These are phyloP conservation scores for Syritta pipiens DNA, from an alignment of 2,888 invertebrate species.

Conservation along the genomic window DNA sequence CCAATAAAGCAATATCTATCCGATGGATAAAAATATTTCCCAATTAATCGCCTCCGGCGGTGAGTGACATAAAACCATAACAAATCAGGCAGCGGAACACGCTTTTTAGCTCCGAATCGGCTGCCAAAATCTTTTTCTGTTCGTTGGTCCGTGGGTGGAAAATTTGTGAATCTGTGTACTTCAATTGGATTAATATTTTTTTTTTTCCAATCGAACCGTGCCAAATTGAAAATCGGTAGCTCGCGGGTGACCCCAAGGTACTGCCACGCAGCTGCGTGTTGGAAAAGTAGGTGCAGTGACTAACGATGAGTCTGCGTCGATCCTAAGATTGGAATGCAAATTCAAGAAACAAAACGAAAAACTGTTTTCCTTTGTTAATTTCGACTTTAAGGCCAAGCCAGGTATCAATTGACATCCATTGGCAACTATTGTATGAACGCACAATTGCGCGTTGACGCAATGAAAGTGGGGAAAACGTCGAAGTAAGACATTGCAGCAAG, in stretches of 20 bases:
- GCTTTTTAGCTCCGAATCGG: conserved; percentile 15
- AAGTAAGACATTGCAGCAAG: conserved; percentile 31
- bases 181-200: too few relatives aligned
- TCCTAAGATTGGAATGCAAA: conserved; percentile 44
- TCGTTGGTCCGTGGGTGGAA: conserved; percentile 5
- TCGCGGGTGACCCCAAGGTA: too few relatives aligned
- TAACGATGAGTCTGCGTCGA: conserved; percentile 42
- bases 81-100: conserved; percentile 43
- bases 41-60: conserved; percentile 54
- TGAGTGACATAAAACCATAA: conserved; percentile 56
- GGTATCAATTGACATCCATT: conserved; percentile 50
- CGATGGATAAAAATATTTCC: conserved; percentile 37
- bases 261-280: too few relatives aligned
- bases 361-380: conserved; percentile 26
- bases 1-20: conserved; percentile 27
- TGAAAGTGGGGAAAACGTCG: conserved; percentile 49
- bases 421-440: conserved; percentile 48
- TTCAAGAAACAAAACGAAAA: conserved; percentile 16
- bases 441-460: conserved; percentile 51
- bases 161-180: too few relatives aligned
- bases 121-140: conserved; percentile 45
- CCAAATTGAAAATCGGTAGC: too few relatives aligned
- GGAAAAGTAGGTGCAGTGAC: conserved; percentile 39
- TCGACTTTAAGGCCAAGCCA: conserved; percentile 40
- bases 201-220: too few relatives aligned